Base-by-base conservation (phyloP, 2,113 vertebrate species). In the Stercorarius parasiticus region DNA sequence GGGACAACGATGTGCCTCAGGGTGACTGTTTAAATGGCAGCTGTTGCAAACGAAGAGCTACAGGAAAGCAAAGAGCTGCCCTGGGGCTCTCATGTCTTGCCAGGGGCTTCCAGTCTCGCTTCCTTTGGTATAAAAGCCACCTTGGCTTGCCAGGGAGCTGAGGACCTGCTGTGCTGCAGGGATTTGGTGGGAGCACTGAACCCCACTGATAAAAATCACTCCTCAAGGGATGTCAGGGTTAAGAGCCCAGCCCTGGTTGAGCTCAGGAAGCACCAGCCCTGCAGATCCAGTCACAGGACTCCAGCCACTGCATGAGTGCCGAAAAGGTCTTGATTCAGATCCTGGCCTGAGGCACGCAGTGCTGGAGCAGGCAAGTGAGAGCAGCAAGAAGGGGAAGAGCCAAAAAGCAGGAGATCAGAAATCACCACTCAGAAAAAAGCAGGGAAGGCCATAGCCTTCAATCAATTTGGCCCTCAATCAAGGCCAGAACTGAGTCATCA, bases 341-440 rank as follows among this genome's bases (percentile, higher is more conserved):
- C 13, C 30, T 26, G 38, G 13, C 16, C 38, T 40, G 79, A 88
- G 26, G 36, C 49, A 73, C 1, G 3, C 0, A 0, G 19, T 20
- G 30, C 38, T 13, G 3, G 56, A 67, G 36, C 45, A 76, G 85
- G 49, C 25, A 27, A 72, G 30, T 11, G 29, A 55, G 10, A 64
- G 67, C 38, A 89, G 69, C 34, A 52, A 38, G 22, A 26, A 45
- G 29, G 36, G 30, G 30, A 65, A 50, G 62, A 90, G 47, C 15
- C 2, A 5, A 85, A 65, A 36, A 71, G 42, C 36, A 76, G 36
- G 52, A 82, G 25, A 66, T 47, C 23, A 82, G 77, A 89, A 94
- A 82, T 38, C 29, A 32, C 25, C 29, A 20, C 52, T 69, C n/a
- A 64, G 66, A 72, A 79, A 36, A 67, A 13, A 82, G 15, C 52